Base-by-base conservation (phyloP, 2,113 vertebrate species). In the Theristicus caerulescens region DNA sequence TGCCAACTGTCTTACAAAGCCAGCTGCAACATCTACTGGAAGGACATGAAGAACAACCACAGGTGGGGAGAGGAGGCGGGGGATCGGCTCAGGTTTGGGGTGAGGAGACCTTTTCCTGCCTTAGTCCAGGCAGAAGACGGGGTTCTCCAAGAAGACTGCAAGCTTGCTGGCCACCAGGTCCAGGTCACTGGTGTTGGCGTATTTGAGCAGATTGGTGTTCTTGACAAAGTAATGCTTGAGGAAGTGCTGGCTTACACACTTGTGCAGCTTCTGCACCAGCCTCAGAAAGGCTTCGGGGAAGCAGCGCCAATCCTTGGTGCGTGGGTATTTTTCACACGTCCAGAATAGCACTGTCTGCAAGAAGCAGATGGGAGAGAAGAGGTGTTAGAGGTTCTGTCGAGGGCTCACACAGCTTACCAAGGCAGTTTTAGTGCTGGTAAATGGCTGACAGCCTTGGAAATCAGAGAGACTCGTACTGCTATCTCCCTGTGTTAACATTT, bases 301-400 rank as follows among this genome's bases (percentile, higher is more conserved):
- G 86, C 97, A 96, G 95, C 88, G 92, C 98, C 98, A 98, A 92
- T 98, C 98, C 86, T 98, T 98, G 77, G 89, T 77, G 67, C 94
- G 97, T 7, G 98, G 98, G 86, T 98, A 98, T 92, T 99, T 99
- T 98, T 99, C 98, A 76, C 98, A 98, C 24, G 98, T 98, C 98
- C 98, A 98, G 91, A 99, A 98, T 82, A 99, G 97, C 86, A 99
- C 97, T 3, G 96, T 98, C 99, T 99, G 97, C 5, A 93, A 93
- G 92, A 62, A 96, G 82, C 93, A 95, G 96, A 96, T 86, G 83
- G 26, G 64, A 87, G 64, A 94, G 66, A 51, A 94, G 91, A 97
- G 74, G 93, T 93, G 94, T 97, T 95, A 97, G 89, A 97, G 95
- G 96, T 95, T 94, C 95, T 97, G 96, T 55, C 6, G 47, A 92